Evolutionary conservation across 2,888 invertebrate genomes (phyloP).

Genomic region (Hecatera dysodea): DNA sequence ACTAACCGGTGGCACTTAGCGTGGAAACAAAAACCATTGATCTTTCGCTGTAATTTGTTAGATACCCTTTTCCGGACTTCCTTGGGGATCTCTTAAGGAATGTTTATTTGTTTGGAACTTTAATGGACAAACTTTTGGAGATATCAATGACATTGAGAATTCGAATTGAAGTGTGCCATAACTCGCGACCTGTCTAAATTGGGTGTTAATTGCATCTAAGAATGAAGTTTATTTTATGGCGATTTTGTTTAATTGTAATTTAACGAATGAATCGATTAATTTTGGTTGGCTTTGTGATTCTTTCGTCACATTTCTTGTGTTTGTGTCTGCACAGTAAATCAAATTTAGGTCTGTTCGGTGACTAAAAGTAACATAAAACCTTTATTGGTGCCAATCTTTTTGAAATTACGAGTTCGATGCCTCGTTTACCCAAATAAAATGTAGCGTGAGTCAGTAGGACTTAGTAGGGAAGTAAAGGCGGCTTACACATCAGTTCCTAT

Average conservation of each 20-base stretch:
- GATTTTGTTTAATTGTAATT: not conserved
- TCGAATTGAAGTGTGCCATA: not conserved
- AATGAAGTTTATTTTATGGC: constrained; percentile 7
- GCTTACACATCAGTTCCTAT: constrained; percentile 75
- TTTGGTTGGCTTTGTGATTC: not conserved
- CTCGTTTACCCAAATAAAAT: constrained; percentile 45
- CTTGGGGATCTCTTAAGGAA: constrained; percentile 45
- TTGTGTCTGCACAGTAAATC: not conserved
- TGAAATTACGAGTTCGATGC: constrained; percentile 33
- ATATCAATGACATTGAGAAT: constrained; percentile 15
- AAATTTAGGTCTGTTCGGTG: constrained; percentile 7
- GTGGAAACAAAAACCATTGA: constrained; percentile 64
- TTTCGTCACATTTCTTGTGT: not conserved
- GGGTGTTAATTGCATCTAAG: constrained; percentile 29
- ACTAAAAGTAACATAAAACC: constrained; percentile 24
- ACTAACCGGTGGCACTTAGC: constrained; percentile 53
- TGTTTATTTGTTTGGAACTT: constrained; percentile 42
- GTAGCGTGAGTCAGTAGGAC: constrained; percentile 56
- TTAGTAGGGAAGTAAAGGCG: constrained; percentile 56
- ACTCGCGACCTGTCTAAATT: constrained; percentile 18
- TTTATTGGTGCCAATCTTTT: constrained; percentile 2
- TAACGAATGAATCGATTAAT: constrained; percentile 33
- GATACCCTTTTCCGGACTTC: constrained; percentile 44
- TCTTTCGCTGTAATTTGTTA: constrained; percentile 63
- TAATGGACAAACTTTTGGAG: constrained; percentile 9